Conservation (phyloP, 2,888 invertebrate genomes). For the Laspeyria flexula region DNA sequence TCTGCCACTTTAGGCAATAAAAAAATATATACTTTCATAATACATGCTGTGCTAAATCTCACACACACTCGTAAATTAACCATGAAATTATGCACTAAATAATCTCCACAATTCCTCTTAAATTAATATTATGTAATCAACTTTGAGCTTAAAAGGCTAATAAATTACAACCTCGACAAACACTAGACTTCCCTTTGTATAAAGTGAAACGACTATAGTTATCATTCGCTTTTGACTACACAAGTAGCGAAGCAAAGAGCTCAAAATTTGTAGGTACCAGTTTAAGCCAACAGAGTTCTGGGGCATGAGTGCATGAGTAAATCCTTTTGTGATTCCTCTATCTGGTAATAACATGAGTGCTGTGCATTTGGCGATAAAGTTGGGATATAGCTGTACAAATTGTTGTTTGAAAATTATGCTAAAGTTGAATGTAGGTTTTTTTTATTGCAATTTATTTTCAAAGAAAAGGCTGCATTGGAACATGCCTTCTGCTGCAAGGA, state of each 20-base stretch:
- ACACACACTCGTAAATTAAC: too few species aligned
- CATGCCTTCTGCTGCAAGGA: too few species aligned
- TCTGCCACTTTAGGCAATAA: too few species aligned
- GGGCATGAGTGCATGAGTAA: constrained; percentile 13
- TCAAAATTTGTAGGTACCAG: constrained; percentile 2
- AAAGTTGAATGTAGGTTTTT: too few species aligned
- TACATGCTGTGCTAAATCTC: too few species aligned
- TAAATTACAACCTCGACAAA: constrained; percentile 6
- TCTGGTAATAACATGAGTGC: constrained; percentile 9
- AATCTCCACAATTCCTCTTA: too few species aligned
- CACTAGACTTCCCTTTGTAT: constrained; percentile 14
- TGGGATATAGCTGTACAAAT: not conserved
- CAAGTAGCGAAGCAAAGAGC: constrained; percentile 2
- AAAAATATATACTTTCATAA: too few species aligned
- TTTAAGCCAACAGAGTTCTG: constrained; percentile 12
- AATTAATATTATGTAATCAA: not conserved
- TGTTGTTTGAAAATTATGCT: too few species aligned
- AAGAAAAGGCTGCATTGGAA: too few species aligned
- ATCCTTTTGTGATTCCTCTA: constrained; percentile 28
- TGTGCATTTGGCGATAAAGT: constrained; percentile 9
- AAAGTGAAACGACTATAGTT: constrained; percentile 6
- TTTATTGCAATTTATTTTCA: too few species aligned
- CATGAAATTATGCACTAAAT: too few species aligned
- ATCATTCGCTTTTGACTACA: constrained; percentile 10
- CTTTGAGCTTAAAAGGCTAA: constrained; percentile 6